phyloP scores from a whole-genome alignment of 2,888 invertebrate species.

The Candidula unifasciata region DNA sequence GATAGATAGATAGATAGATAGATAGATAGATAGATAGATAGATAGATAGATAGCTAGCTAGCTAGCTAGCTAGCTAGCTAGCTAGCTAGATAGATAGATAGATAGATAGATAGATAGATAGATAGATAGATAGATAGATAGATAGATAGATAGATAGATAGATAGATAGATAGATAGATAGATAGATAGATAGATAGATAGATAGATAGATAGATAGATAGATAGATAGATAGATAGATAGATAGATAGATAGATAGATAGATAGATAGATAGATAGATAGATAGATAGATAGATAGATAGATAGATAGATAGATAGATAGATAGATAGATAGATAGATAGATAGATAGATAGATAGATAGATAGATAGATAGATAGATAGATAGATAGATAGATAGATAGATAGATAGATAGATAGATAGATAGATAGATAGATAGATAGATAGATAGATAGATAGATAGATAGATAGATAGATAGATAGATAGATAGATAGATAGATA shows the following conservation, averaged over 20 bases:
- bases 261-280: slow-evolving; percentile 9
- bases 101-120: neutral
- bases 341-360: slow-evolving; percentile 11
- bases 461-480: neutral
- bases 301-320: neutral
- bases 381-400: slow-evolving; percentile 24
- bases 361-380: neutral
- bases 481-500: slow-evolving; percentile 9
- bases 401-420: slow-evolving; percentile 11
- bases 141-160: neutral
- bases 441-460: neutral
- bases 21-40: neutral
- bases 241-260: neutral
- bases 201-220: neutral
- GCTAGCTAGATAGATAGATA: neutral
- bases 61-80: no score
- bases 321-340: neutral
- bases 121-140: slow-evolving; percentile 11
- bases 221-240: neutral
- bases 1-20: neutral
- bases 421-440: neutral
- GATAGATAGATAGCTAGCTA: no score
- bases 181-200: slow-evolving; percentile 15
- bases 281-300: neutral
- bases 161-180: slow-evolving; percentile 24